phyloP scores from a whole-genome alignment of 2,113 vertebrate species.

The Synodontis membranacea region DNA sequence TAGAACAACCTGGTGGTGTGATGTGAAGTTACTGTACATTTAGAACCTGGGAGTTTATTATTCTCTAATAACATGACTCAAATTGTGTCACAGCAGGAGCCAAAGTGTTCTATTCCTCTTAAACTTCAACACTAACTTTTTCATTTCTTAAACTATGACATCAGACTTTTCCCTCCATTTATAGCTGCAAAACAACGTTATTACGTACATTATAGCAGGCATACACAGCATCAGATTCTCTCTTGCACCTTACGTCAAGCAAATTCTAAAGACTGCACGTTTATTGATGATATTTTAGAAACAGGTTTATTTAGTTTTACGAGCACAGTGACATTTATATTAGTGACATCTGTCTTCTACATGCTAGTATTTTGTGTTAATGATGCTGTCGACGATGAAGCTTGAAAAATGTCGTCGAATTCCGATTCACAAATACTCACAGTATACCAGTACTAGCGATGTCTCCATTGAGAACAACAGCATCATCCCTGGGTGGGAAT shows the following conservation, averaged over 20 bases:
- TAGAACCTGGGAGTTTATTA: too few relatives aligned
- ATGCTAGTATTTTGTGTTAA: not conserved
- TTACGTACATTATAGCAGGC: not conserved
- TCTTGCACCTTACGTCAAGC: too few relatives aligned
- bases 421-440: not conserved
- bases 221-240: not conserved
- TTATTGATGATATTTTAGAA: too few relatives aligned
- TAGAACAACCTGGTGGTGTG: too few relatives aligned
- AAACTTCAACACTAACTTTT: not conserved
- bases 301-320: too few relatives aligned
- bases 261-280: not conserved
- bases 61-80: not conserved
- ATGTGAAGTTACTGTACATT: too few relatives aligned
- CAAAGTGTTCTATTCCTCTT: not conserved
- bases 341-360: not conserved
- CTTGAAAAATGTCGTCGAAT: not conserved
- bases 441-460: not conserved
- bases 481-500: not conserved
- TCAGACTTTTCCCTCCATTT: not conserved
- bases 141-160: not conserved
- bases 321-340: not conserved
- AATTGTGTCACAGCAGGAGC: too few relatives aligned
- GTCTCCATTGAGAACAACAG: not conserved
- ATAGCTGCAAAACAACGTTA: not conserved
- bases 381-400: not conserved